Base-by-base conservation (phyloP, 2,113 vertebrate genomes). In the Platycercus adscitus region DNA sequence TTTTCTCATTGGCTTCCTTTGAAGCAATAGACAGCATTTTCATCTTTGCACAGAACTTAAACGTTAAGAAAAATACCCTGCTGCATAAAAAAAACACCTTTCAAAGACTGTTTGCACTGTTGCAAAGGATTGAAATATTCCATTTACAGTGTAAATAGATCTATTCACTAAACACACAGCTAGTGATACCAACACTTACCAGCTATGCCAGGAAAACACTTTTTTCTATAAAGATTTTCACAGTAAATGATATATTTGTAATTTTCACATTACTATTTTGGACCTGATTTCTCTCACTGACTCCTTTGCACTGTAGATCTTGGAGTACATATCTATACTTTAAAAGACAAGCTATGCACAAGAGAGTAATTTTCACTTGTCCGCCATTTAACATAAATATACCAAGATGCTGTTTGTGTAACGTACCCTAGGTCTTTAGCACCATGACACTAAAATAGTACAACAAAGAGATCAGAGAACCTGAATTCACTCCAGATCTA, bases 401-500 rank as follows among this genome's bases (percentile, higher is more conserved):
- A 79, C 43, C 31, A 43, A 90, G n/a, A 24, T 43, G 20, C 37
- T 49, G 3, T 35, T 47, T 31, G 6, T 6, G 6, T 44, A 18
- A 21, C 2, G 0, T 33, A 66, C 25, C 26, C 69, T 31, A 29
- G 24, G 35, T 56, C 25, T 69, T 68, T 0, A 76, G 39, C 66
- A 72, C 29, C 21, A 35, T 0, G 2, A n/a, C n/a, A 77, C n/a
- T 19, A 26, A 46, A 73, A 55, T 0, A 33, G 15, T 7, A 49
- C 53, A 58, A 41, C 16, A 84, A 47, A 71, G 35, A 33, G 31
- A 70, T 6, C 35, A 78, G 2, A 72, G 43, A 58, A 76, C 55
- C 13, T 4, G 8, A 60, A 16, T 33, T 81, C 29, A 20, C 8
- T 3, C 8, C 47, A 87, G 17, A 68, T 17, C 35, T 39, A 15